phyloP scores from a whole-genome alignment of 1,140 invertebrate species.

The Penaeus japonicus region DNA sequence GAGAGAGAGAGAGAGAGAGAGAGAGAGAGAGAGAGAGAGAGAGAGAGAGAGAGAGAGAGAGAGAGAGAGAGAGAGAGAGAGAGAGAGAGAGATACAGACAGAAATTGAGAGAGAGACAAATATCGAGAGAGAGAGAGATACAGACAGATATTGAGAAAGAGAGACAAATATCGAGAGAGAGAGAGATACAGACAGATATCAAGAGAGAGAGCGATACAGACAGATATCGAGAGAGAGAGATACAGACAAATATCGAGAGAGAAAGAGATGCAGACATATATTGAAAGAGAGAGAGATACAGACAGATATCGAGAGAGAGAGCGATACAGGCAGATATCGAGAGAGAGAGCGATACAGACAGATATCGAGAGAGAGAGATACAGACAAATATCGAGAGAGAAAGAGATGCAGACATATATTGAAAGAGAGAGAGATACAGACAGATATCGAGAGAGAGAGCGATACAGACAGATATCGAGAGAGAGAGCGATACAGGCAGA shows the following conservation, averaged over 20 bases:
- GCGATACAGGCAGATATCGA: too few species aligned
- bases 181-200: background rate
- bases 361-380: too few species aligned
- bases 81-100: background rate
- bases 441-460: too few species aligned
- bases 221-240: background rate
- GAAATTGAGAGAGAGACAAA: background rate
- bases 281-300: background rate
- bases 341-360: too few species aligned
- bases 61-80: background rate
- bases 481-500: too few species aligned
- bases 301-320: too few species aligned
- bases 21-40: background rate
- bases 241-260: background rate
- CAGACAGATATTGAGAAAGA: background rate
- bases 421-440: too few species aligned
- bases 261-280: too few species aligned
- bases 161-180: background rate
- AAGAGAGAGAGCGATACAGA: background rate
- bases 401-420: too few species aligned
- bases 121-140: background rate
- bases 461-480: too few species aligned
- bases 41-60: too few species aligned
- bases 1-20: background rate
- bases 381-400: too few species aligned